A percentile compares a stretch with the other conserved stretches of the same genome.
Evolutionary conservation across 2,797 vertebrate species (phyloP).

Genomic region (Falco biarmicus): DNA sequence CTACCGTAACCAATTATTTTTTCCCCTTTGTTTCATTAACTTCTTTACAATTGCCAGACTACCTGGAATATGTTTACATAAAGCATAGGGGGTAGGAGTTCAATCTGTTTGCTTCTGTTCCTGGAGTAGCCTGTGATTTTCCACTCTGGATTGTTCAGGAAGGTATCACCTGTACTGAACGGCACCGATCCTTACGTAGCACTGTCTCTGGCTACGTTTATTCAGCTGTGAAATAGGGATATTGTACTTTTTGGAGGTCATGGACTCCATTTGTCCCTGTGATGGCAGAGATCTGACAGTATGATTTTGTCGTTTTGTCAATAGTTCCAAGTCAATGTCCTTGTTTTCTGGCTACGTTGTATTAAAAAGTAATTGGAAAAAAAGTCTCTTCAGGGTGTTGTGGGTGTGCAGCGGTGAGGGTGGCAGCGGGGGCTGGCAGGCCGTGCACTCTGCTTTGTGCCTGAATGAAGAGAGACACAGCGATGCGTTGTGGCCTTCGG

Average conservation of each 20-base stretch:
- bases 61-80: accelerated
- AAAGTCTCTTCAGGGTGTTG: not conserved
- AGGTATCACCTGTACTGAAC: not conserved
- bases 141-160: not conserved
- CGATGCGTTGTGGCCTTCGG: not conserved
- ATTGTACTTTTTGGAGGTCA: not conserved
- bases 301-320: not conserved
- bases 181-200: not conserved
- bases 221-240: not conserved
- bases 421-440: too few relatives aligned
- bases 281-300: not conserved
- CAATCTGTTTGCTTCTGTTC: not conserved
- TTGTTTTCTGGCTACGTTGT: not conserved
- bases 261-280: not conserved
- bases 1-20: not conserved
- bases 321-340: not conserved
- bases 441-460: not conserved
- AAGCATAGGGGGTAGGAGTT: not conserved
- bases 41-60: not conserved
- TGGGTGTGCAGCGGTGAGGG: not conserved
- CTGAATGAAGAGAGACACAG: not conserved
- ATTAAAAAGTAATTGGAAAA: not conserved
- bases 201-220: not conserved
- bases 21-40: not conserved
- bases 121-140: not conserved